Evolutionary conservation across 2,797 vertebrate species (phyloP), one percentile per base, ranked within the genome.

Genomic region (Hyperoplus immaculatus): DNA sequence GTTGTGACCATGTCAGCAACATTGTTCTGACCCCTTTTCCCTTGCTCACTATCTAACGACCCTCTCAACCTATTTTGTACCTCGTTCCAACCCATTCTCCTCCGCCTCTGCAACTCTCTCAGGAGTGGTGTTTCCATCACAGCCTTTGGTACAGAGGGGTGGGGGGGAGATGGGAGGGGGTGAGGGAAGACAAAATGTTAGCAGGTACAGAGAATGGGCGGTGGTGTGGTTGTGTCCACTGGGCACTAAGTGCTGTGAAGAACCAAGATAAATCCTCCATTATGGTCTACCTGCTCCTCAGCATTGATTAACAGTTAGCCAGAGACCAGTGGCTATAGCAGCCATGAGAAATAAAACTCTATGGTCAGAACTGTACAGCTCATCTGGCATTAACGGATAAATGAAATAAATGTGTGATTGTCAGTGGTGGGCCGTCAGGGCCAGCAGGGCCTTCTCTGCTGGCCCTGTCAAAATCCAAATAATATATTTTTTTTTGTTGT

Each of bases 261-360:
- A 92, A 77, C 84, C 79, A 78, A 89, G 86, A 93, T 92, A 93
- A 94, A 93, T 91, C 87, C 81, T 93, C 78, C 76, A 90, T 92
- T 92, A 92, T 85, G 58, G 81, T 87, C 84, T 80, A 91, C 85
- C 85, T 87, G 84, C 77, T 85, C 69, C 82, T 89, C 74, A 74
- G 78, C 82, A 74, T 83, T 92, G 90, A 95, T 94, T 93, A 94
- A 93, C 86, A 86, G 78, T 79, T 58, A 63, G 78, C 67, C 51
- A 18, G 71, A 87, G 70, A 81, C 67, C 74, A 51, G 53, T 72
- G 68, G 71, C 74, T 39, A 29, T 29, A 38, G 57, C 45, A 72
- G 73, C 16, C 46, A 60, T 60, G 57, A 76, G 21, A 51, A 60
- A 69, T 80, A 79, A 69, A 45, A 72, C 55, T 45, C 41, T 13